Conservation (phyloP, 2,888 invertebrate species). For the Neuroscelio doddi region DNA sequence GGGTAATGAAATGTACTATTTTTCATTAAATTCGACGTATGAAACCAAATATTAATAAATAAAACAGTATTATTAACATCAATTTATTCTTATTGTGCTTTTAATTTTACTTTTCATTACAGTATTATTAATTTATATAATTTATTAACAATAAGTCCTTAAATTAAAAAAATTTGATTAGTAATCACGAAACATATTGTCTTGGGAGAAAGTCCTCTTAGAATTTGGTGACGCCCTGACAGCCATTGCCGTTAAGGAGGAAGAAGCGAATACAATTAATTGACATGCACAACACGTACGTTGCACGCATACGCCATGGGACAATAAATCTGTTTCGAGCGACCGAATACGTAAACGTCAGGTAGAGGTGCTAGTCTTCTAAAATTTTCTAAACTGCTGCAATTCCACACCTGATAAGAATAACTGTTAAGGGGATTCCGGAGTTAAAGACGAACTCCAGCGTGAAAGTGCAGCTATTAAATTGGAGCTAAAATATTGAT, state of each 20-base stretch:
- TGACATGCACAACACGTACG: conserved; percentile 61
- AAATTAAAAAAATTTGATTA: conserved; percentile 34
- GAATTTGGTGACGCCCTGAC: conserved; percentile 25
- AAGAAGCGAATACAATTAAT: conserved; percentile 57
- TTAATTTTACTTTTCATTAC: too few species aligned
- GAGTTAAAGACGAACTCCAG: too few species aligned
- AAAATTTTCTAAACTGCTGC: conserved; percentile 9
- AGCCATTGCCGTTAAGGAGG: conserved; percentile 19
- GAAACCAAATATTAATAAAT: too few species aligned
- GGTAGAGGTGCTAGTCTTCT: background rate
- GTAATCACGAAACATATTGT: conserved; percentile 50
- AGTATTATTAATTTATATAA: too few species aligned
- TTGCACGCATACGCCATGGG: conserved; percentile 54
- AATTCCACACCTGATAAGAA: too few species aligned
- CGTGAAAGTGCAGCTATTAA: too few species aligned
- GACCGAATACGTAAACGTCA: background rate
- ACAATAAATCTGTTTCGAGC: conserved; percentile 18
- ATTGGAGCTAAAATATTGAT: too few species aligned
- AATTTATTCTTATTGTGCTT: too few species aligned
- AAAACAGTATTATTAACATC: too few species aligned
- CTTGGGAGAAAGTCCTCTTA: conserved; percentile 52
- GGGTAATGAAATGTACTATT: too few species aligned
- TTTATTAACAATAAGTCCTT: background rate
- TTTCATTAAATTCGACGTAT: too few species aligned
- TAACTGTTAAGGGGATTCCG: too few species aligned